These are phyloP conservation scores for Ammodytes dubius DNA, from an alignment of 2,113 vertebrate genomes.

Conservation along the genomic window DNA sequence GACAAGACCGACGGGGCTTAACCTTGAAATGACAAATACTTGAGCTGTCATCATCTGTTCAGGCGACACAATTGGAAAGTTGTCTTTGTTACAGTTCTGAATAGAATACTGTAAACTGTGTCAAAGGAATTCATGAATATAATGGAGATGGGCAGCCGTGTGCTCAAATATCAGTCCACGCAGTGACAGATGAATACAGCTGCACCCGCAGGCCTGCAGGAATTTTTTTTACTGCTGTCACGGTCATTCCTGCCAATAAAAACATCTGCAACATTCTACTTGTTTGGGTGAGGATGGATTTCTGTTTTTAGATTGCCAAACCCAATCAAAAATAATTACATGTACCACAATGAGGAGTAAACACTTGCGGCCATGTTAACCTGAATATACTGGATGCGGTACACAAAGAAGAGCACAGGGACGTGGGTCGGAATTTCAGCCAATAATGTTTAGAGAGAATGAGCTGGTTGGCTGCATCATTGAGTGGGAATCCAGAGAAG, in stretches of 20 bases:
- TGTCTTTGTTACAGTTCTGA: constrained; percentile 27
- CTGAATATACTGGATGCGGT: constrained; percentile 21
- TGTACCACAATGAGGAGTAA: constrained; percentile 41
- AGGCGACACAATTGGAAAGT: background rate
- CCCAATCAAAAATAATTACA: constrained; percentile 56
- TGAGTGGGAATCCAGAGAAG: constrained; percentile 55
- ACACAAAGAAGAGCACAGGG: constrained; percentile 32
- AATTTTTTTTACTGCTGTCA: constrained; percentile 16
- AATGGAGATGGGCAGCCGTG: constrained; percentile 18
- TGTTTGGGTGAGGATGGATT: constrained; percentile 31
- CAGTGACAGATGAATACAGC: constrained; percentile 21
- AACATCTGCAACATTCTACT: constrained; percentile 50
- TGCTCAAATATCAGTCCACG: constrained; percentile 16
- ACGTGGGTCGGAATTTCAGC: constrained; percentile 39
- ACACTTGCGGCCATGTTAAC: constrained; percentile 46
- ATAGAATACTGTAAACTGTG: background rate
- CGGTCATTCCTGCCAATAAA: constrained; percentile 36
- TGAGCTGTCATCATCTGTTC: constrained; percentile 8
- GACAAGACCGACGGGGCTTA: background rate
- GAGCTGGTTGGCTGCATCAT: constrained; percentile 57
- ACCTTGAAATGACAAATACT: constrained; percentile 15
- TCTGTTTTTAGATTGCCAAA: constrained; percentile 42
- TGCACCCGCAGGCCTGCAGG: constrained; percentile 5
- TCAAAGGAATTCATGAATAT: constrained; percentile 9
- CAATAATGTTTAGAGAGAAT: constrained; percentile 33